Percentiles rank a stretch among this genome's conserved stretches.
Evolutionary conservation across 2,888 invertebrate genomes (phyloP).

Genomic region (Fissipunctia ypsillon): DNA sequence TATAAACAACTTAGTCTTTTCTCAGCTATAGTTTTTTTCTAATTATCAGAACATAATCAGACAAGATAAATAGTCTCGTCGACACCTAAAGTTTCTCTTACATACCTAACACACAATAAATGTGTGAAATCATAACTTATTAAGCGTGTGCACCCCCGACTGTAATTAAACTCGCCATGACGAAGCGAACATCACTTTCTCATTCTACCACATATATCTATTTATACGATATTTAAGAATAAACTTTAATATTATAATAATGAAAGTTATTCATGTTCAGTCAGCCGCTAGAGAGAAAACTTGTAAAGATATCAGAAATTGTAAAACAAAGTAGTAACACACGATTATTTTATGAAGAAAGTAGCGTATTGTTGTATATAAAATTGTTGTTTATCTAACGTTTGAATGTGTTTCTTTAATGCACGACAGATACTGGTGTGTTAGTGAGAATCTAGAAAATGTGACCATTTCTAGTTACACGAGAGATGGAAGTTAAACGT

Average conservation of each 20-base stretch:
- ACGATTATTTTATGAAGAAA: slow-evolving; percentile 37
- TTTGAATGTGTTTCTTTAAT: slow-evolving; percentile 10
- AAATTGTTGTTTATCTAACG: slow-evolving; percentile 8
- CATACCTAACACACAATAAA: background rate
- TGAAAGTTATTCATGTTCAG: slow-evolving; percentile 37
- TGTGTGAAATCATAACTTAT: slow-evolving; percentile 20
- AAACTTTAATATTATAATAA: slow-evolving; percentile 26
- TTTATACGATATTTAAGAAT: background rate
- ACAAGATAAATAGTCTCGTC: slow-evolving; percentile 14
- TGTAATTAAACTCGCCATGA: slow-evolving; percentile 27
- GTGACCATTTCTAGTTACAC: background rate
- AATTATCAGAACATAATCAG: too few species aligned
- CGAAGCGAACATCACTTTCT: slow-evolving; percentile 30
- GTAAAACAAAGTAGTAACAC: slow-evolving; percentile 11
- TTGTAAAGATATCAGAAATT: slow-evolving; percentile 34
- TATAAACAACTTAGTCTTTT: background rate
- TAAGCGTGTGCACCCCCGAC: slow-evolving; percentile 12
- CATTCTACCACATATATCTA: slow-evolving; percentile 8
- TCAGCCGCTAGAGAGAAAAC: slow-evolving; percentile 36
- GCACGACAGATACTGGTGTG: background rate
- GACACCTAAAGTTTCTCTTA: slow-evolving; percentile 10
- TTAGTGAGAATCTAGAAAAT: slow-evolving; percentile 9
- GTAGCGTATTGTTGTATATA: slow-evolving; percentile 4
- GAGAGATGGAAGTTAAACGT: background rate
- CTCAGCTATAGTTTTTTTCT: background rate